phyloP scores from a whole-genome alignment of 2,113 vertebrate genomes.

The Egretta garzetta region DNA sequence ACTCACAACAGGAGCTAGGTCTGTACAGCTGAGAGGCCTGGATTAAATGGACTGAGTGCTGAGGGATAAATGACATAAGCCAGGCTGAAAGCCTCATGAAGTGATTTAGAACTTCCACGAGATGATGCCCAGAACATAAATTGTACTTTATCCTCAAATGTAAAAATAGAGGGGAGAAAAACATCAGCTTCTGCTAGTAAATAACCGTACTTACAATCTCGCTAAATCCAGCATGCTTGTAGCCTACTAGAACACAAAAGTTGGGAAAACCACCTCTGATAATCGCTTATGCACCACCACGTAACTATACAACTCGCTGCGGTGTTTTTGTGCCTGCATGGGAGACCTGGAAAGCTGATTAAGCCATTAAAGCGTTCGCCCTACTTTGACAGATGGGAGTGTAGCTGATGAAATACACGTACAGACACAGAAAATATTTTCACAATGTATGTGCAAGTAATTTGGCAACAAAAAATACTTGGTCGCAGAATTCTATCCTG shows the following conservation, averaged over 20 bases:
- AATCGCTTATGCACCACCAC: not conserved
- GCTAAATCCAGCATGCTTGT: slow-evolving; percentile 51
- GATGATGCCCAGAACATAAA: slow-evolving; percentile 72
- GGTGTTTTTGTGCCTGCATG: not conserved
- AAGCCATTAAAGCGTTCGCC: slow-evolving; percentile 23
- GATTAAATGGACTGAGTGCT: slow-evolving; percentile 83
- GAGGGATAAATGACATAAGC: slow-evolving; percentile 82
- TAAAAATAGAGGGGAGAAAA: slow-evolving; percentile 63
- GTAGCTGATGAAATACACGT: not conserved
- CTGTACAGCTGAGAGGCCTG: slow-evolving; percentile 75
- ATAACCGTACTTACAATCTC: slow-evolving; percentile 56
- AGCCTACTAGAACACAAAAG: slow-evolving; percentile 38
- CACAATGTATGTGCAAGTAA: not conserved
- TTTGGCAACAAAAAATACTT: not conserved
- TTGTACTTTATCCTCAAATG: slow-evolving; percentile 52
- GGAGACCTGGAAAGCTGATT: slow-evolving; percentile 2
- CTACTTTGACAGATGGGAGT: not conserved
- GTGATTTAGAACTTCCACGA: slow-evolving; percentile 82
- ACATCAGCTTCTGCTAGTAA: slow-evolving; percentile 65
- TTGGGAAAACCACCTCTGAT: slow-evolving; percentile 35
- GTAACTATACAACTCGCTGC: not conserved
- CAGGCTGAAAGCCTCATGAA: slow-evolving; percentile 79
- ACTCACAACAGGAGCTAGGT: slow-evolving; percentile 85
- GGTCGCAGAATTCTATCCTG: not conserved
- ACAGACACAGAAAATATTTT: slow-evolving; percentile 11